Conservation (phyloP, 2,113 vertebrate genomes). For the Illadopsis cleaveri region DNA sequence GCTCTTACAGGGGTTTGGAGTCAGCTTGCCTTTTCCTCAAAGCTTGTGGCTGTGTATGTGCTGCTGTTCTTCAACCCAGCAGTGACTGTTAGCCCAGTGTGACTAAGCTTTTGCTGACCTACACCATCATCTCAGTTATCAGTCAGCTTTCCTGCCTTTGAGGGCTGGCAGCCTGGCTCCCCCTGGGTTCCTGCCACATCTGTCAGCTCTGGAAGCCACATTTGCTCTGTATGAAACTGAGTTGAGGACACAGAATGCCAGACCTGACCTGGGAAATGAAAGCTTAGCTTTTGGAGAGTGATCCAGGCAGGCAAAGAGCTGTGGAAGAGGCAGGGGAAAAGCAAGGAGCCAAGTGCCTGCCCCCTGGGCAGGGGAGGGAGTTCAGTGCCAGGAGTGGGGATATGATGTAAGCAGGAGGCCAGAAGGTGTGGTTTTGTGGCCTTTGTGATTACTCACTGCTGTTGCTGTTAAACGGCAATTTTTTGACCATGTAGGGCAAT, state of each 20-base stretch:
- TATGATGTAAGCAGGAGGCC: background rate
- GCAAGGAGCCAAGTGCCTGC: background rate
- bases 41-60: background rate
- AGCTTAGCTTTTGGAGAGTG: background rate
- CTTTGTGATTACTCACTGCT: accelerated
- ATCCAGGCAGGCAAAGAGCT: background rate
- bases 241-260: background rate
- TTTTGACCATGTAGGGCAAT: background rate
- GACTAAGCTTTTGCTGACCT: background rate
- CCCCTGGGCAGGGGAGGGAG: background rate
- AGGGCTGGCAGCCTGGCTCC: background rate
- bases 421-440: background rate
- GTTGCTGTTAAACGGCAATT: background rate
- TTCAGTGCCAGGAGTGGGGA: background rate
- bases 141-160: background rate
- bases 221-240: background rate
- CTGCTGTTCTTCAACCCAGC: background rate
- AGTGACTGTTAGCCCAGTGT: background rate
- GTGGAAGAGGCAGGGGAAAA: background rate
- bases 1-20: background rate
- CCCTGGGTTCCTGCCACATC: background rate
- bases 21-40: background rate
- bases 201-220: background rate
- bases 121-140: background rate
- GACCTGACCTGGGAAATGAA: background rate